Percentiles rank a stretch among this genome's conserved stretches.
phyloP scores from a whole-genome alignment of 2,113 vertebrate genomes.

The Sminthopsis crassicaudata region DNA sequence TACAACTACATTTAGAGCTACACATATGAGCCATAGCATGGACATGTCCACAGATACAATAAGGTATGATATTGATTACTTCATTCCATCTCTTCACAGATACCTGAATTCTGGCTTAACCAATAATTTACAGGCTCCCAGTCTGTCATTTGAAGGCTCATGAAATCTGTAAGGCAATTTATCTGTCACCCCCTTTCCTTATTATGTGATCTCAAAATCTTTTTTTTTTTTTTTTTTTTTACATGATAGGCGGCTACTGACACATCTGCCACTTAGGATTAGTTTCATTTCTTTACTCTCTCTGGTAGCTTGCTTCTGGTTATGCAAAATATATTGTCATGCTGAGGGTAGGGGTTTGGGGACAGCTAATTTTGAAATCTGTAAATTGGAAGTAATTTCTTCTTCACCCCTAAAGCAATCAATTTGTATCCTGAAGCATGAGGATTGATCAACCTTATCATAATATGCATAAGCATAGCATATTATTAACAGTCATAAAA shows the following conservation, averaged over 20 bases:
- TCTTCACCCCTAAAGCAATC: slow-evolving; percentile 50
- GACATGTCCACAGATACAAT: not conserved
- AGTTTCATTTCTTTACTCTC: not conserved
- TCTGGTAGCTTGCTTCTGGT: slow-evolving; percentile 1
- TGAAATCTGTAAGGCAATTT: not conserved
- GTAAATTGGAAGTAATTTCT: slow-evolving; percentile 40
- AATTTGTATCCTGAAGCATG: slow-evolving; percentile 61
- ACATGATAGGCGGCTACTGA: not conserved
- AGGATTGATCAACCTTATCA: slow-evolving; percentile 67
- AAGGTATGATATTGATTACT: not conserved
- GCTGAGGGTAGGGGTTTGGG: not conserved
- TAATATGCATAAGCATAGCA: slow-evolving; percentile 37
- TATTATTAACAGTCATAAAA: slow-evolving; percentile 64
- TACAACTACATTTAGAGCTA: not conserved
- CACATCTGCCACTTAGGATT: not conserved
- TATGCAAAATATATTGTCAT: slow-evolving; percentile 33
- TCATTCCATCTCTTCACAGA: not conserved
- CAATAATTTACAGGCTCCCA: not conserved
- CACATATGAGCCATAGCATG: not conserved
- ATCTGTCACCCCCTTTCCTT: not conserved
- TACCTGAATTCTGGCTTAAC: not conserved
- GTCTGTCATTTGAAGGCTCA: not conserved
- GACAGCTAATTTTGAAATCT: slow-evolving; percentile 30
- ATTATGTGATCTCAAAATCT: not conserved
- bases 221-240: too few species aligned